Evolutionary conservation across 2,113 vertebrate genomes (phyloP), one percentile per base, ranked within the genome.

Genomic region (Peromyscus polionotus): DNA sequence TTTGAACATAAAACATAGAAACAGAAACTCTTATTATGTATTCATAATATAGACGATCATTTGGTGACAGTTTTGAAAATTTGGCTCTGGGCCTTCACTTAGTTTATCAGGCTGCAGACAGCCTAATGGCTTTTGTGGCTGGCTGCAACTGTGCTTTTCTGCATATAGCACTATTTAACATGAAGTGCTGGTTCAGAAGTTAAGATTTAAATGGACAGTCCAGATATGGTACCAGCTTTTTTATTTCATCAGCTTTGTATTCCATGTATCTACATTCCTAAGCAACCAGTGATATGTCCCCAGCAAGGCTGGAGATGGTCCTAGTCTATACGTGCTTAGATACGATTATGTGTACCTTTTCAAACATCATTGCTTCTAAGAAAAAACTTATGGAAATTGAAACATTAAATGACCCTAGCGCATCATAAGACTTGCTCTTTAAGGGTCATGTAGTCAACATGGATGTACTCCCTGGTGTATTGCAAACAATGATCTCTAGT

Each of bases 1-100:
- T 96, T 81, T 63, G 86, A 84, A n/a, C 73, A 72, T 94, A 85
- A 92, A 96, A 31, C 76, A 20, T 36, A 96, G 86, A 96, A 97
- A 65, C 76, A 91, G 75, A 94, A 89, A 80, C n/a, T 88, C 94
- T 89, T 91, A 90, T 93, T 93, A 65, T 86, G 42, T 91, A 75
- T 86, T 98, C 80, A 83, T 84, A 95, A 75, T 96, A 92, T 96
- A 92, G 91, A 76, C 79, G 75, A 90, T 93, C 39, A 72, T 54
- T 90, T 14, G 24, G 24, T 95, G 72, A 70, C 51, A 87, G 88
- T 90, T 97, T 79, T 54, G 42, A 63, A 63, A 87, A 97, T 97
- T 95, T 97, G 84, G 76, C 91, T 97, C 94, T 94, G 59, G 68
- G 6, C 39, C 61, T 0, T 96, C 73, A 42, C 0, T 96, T 89